Conservation (phyloP, 2,113 vertebrate species). For the Mungos mungo region DNA sequence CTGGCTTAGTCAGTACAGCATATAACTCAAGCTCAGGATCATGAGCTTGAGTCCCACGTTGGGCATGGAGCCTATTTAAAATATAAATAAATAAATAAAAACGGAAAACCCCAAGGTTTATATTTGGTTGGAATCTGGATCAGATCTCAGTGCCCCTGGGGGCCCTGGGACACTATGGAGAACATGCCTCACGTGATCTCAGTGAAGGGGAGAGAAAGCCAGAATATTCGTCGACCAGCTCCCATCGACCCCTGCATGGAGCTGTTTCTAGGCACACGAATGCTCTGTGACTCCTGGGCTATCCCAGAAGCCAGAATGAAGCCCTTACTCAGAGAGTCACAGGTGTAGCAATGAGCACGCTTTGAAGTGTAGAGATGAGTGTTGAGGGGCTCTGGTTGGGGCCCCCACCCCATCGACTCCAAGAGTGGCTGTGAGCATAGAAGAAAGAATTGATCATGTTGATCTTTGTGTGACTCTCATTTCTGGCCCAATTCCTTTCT, state of each 20-base stretch:
- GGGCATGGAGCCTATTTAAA: neutral
- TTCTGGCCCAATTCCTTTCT: conserved; percentile 1
- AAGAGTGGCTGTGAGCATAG: neutral
- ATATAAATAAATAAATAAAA: too few relatives aligned
- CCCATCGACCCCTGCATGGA: neutral
- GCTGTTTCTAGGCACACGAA: neutral
- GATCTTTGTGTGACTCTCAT: neutral
- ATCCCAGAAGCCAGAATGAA: neutral
- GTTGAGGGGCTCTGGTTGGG: neutral
- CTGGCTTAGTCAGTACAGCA: neutral
- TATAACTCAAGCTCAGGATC: neutral
- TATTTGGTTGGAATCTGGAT: neutral
- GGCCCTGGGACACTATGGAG: neutral
- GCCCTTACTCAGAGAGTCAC: neutral
- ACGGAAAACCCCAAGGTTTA: neutral
- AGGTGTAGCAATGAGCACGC: neutral
- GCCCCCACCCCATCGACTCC: neutral
- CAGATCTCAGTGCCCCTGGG: neutral
- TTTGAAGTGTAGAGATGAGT: neutral
- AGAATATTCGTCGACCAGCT: neutral
- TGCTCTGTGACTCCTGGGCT: neutral
- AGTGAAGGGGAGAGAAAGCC: neutral
- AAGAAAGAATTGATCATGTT: neutral
- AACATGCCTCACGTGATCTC: neutral
- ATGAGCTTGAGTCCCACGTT: neutral